Evolutionary conservation across 2,888 invertebrate genomes (phyloP), one percentile per base, ranked within the genome.

Genomic region (Mesochorus sp.): DNA sequence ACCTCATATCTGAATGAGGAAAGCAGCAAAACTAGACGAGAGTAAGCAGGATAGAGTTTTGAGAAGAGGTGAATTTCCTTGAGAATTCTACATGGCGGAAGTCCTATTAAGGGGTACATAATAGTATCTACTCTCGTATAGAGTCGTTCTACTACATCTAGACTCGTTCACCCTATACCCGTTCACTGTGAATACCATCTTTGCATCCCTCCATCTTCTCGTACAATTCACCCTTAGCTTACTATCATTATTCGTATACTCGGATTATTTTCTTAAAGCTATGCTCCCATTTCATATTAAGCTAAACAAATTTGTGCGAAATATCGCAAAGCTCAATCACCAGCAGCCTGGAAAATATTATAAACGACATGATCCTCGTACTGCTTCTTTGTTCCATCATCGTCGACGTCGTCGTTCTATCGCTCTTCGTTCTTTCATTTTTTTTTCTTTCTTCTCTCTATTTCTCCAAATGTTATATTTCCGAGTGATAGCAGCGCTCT

Each of bases 71-170:
- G 66, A 21, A 51, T 67, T 55, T 77, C 61, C 61, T 62, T 24
- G 31, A 62, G 47, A 77, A 77, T 77, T 73, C 49, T 57, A 21
- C 42, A 57, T 42, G 62, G 31, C 55, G 73, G 68, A 77, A 68
- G 59, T 77, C 62, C 77, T 68, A 73, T 77, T 71, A 75, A 51
- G 51, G 61, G 24, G 47, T n/a, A n/a, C 61, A 62, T 68, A 68
- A 75, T 68, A 68, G 68, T 75, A 68, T 68, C 44, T 37, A 44
- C 59, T n/a, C n/a, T n/a, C n/a, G n/a, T n/a, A n/a, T n/a, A n/a
- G n/a, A n/a, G n/a, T n/a, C n/a, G n/a, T n/a, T n/a, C n/a, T n/a
- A n/a, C n/a, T n/a, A n/a, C n/a, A n/a, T n/a, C n/a, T 44, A 53
- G 44, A 47, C 21, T 64, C 53, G 8, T 51, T 14, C 17, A 21